Evolutionary conservation across 2,888 invertebrate genomes (phyloP), one percentile per base, ranked within the genome.

Genomic region (Teleiodes luculella): DNA sequence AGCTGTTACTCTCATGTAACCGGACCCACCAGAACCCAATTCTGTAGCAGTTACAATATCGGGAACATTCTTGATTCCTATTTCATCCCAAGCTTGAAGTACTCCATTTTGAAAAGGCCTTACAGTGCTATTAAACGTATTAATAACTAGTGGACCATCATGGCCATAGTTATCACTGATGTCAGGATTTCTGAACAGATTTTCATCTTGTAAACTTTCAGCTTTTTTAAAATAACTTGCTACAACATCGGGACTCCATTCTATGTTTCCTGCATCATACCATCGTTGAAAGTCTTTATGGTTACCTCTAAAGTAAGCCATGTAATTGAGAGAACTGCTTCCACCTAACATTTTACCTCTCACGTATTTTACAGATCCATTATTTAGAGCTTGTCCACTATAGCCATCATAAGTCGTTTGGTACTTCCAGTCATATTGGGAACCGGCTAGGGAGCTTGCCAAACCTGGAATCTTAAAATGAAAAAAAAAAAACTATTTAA

Each of bases 381-480:
- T 69, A 54, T 70, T 64, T 37, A 80, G 82, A 91, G 94, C 95
- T 66, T 94, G 82, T 72, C 95, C 95, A 0, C 92, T 91, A 45
- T 89, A 91, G 24, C 93, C 93, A 70, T 94, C 93, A 0, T 95
- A 94, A 66, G 95, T 94, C 0, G 95, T 95, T 74, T 93, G 93
- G 75, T 96, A 97, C 70, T 94, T 91, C 96, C 96, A 97, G 74
- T 96, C 96, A 54, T 95, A 80, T 68, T 62, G 53, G 6, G 73
- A 85, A 65, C 92, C 39, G 14, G 30, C 64, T 13, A 78, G 33
- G 0, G 33, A 18, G 18, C 30, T 53, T 13, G 65, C 56, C 10
- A 74, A 41, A 5, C 52, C 57, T 33, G 80, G 80, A 50, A 71
- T 58, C 71, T 71, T 47, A 16, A 62, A 63, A 11, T 11, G 47